Conservation (phyloP, 2,888 invertebrate genomes). For the Eristalis pertinax region DNA sequence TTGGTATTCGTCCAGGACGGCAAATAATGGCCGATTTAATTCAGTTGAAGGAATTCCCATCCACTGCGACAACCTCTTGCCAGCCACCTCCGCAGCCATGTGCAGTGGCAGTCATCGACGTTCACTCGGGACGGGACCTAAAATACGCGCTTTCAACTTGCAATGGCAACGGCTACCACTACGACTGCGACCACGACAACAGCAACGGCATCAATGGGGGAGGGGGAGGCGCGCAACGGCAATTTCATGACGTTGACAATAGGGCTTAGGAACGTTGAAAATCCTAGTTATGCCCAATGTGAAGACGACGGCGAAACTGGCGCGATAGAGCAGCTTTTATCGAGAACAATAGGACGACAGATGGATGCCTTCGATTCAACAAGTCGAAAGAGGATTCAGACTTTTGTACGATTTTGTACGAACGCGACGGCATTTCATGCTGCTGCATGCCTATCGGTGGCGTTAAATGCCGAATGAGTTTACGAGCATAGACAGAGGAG, state of each 20-base stretch:
- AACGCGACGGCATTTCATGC: constrained; percentile 23
- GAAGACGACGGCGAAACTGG: constrained; percentile 40
- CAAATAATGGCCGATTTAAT: constrained; percentile 64
- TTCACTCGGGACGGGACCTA: constrained; percentile 34
- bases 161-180: background rate
- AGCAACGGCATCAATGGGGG: background rate
- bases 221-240: constrained; percentile 14
- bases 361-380: constrained; percentile 58
- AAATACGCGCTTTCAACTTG: constrained; percentile 41
- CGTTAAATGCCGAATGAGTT: constrained; percentile 36
- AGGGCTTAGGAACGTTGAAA: constrained; percentile 60
- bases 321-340: constrained; percentile 19
- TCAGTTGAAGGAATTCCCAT: constrained; percentile 59
- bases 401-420: constrained; percentile 3
- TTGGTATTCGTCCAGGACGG: constrained; percentile 26
- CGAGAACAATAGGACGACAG: constrained; percentile 42
- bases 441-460: constrained; percentile 6
- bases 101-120: constrained; percentile 43
- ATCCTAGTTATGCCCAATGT: constrained; percentile 52
- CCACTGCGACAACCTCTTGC: constrained; percentile 6
- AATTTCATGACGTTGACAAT: constrained; percentile 61
- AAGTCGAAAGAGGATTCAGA: constrained; percentile 44
- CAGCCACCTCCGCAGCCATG: background rate
- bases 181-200: constrained; percentile 13
- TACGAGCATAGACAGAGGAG: constrained; percentile 1